Base-by-base conservation (phyloP, 2,888 invertebrate genomes). In the Phaedon cochleariae region DNA sequence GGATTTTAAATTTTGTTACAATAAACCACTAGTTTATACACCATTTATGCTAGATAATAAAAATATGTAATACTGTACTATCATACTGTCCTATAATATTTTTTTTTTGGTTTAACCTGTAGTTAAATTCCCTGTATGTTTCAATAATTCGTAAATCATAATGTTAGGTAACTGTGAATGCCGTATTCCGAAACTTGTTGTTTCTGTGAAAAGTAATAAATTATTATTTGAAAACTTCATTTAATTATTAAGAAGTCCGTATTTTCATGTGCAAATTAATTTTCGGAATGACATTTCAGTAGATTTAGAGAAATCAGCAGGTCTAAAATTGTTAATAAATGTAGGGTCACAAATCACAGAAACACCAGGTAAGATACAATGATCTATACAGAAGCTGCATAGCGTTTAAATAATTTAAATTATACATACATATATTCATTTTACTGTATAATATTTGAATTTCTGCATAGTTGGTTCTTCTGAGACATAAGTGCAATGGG, bases 301-400 rank as follows among this genome's bases (percentile, higher is more conserved):
- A 26, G 26, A 26, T 26, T 26, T 26, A 26, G 26, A 26, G 17
- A 41, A 41, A 41, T 41, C 12, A 41, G 41, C 41, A 41, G 41
- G 41, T 41, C 20, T 12, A 18, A 48, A 48, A 48, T 48, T 12
- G 20, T 2, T 48, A 18, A 48, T 18, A 48, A 48, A 48, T 20
- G 48, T 48, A 48, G 18, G 48, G 18, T 48, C 20, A 48, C 48
- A 48, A 48, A 48, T 48, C 48, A 48, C 48, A 48, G 48, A 48
- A 48, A 48, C 48, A 48, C 48, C 2, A 18, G 18, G 48, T 48
- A 18, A 48, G 48, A 48, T 48, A 48, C 18, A 48, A 48, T 20
- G 51, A 51, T 51, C 26, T 22, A 51, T 51, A 51, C 26, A 51
- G 26, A 51, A 51, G 51, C 51, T 51, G 51, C 51, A 51, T 6